Base-by-base conservation (phyloP, 2,888 invertebrate genomes). In the Dasypolia templi region DNA sequence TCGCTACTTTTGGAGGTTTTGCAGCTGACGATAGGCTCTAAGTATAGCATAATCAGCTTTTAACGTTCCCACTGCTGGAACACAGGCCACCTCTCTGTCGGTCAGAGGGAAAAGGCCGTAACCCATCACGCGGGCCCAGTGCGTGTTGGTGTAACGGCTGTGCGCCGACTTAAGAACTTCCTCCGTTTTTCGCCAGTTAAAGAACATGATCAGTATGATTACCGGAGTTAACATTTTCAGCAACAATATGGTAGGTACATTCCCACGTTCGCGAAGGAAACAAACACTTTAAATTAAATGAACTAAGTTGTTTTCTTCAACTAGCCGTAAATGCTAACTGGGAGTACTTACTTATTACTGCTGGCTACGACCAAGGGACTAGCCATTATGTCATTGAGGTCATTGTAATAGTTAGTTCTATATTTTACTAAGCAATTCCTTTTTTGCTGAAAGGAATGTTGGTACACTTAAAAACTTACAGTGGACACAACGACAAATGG, bases 341-440 rank as follows among this genome's bases (percentile, higher is more conserved):
- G 3, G 35, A 58, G n/a, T 73, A 68, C 55, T 73, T 58, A 46
- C 51, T 72, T 81, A 81, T 81, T 77, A 77, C 53, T 55, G 65
- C 58, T 61, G 32, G 59, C 39, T 26, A 56, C 58, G 55, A 56
- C 51, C 77, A 74, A 63, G 51, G 55, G 71, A 71, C 59, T 46
- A 51, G 17, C 32, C 44, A 82, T 84, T 84, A 82, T 62, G 81
- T 66, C 56, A 73, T 82, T 84, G 39, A 65, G 65, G 77, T 68
- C 77, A 77, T 67, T 80, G 67, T 79, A 53, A 51, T 49, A 80
- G 79, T 73, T 63, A 67, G 51, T 59, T 29, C 39, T 4, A 69
- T 53, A 39, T 58, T 71, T 53, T 55, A 82, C 22, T 78, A n/a
- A 53, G 79, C 19, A 26, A 26, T 79, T 69, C 35, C 56, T 69